Conservation (phyloP, 1,140 invertebrate species). For the Helicoverpa armigera region DNA sequence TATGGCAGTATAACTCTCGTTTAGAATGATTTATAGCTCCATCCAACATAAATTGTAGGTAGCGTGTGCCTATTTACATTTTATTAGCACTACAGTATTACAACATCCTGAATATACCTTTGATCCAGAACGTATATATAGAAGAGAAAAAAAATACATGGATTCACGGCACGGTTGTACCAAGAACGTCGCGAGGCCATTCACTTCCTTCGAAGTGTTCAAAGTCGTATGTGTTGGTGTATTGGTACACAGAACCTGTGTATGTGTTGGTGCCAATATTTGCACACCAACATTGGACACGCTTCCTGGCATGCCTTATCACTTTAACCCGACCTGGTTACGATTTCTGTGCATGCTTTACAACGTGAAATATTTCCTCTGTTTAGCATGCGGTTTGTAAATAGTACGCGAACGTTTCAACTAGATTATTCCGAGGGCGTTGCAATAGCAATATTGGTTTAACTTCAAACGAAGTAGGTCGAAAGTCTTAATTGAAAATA, state of each 20-base stretch:
- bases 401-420: not conserved
- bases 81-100: conserved; percentile 4
- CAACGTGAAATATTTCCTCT: conserved; percentile 25
- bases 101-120: not conserved
- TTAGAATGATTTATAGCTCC: conserved; percentile 8
- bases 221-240: conserved; percentile 19
- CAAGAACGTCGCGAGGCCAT: conserved; percentile 75
- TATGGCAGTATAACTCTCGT: not conserved
- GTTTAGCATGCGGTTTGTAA: conserved; percentile 9
- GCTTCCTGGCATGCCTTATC: conserved; percentile 69
- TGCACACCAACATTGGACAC: conserved; percentile 41
- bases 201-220: conserved; percentile 66
- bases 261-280: conserved; percentile 37
- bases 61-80: conserved; percentile 2
- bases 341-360: conserved; percentile 48
- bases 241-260: not conserved
- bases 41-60: conserved; percentile 8
- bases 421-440: not conserved
- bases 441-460: not conserved
- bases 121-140: not conserved
- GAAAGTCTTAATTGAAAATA: not conserved
- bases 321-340: conserved; percentile 51
- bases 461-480: not conserved
- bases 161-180: conserved; percentile 73
- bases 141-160: conserved; percentile 40